Base-by-base conservation (phyloP, 2,888 invertebrate genomes). In the Tupiocoris notatus region DNA sequence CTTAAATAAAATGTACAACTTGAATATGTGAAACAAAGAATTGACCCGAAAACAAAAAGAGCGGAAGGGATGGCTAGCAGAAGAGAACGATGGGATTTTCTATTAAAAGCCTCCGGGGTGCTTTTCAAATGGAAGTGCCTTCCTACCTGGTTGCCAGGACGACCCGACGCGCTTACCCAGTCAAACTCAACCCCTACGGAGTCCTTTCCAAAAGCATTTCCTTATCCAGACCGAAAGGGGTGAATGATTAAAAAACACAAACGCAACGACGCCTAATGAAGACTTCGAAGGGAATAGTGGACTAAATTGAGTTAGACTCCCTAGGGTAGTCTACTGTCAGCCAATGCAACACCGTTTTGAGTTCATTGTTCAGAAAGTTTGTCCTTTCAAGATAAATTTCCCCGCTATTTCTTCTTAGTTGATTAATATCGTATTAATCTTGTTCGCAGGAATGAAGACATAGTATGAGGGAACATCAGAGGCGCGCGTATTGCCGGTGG, bases 51-150 rank as follows among this genome's bases (percentile, higher is more conserved):
- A 39, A 39, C 39, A 39, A 39, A 39, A 12, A 39, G 39, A 3
- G 39, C 39, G 39, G 39, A 39, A 39, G 39, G 39, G 12, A 39
- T 7, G 39, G 39, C 39, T 39, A 7, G 39, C 39, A 3, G 39
- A 16, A 3, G 20, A 63, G 22, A 24, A 39, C 61, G 62, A 73
- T 63, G 73, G 73, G 73, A 73, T 73, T 73, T 73, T 73, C 73
- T 73, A 73, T 73, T 73, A 73, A 73, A 73, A 25, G 54, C 73
- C 73, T 73, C 73, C 54, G 62, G 73, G 63, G 73, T 63, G 73
- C 73, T 73, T 62, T 73, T 57, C 73, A 24, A 73, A 73, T 73
- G 73, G 62, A 62, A 73, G 73, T 73, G 73, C 73, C 58, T 73
- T 39, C 39, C 39, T 73, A 73, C 73, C 62, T 73, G 62, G 73